Evolutionary conservation across 2,797 vertebrate genomes (phyloP).

Genomic region (Pampus argenteus): DNA sequence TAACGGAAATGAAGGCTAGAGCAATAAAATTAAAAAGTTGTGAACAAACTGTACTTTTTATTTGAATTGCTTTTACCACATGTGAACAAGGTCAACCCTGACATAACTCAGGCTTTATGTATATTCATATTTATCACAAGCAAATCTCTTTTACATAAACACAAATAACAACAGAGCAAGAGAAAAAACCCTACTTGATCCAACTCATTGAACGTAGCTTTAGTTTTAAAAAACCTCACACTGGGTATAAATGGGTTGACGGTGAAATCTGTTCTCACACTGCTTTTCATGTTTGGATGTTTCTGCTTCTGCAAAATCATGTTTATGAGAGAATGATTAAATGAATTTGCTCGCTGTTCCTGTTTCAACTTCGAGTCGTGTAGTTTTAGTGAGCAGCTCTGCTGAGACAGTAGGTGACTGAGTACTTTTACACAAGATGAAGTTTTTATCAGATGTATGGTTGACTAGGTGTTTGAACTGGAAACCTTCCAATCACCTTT

Average conservation of each 20-base stretch:
- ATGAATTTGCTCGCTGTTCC: neutral
- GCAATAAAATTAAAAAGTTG: neutral
- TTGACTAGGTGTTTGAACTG: constrained; percentile 30
- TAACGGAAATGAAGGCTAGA: neutral
- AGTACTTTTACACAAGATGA: constrained; percentile 20
- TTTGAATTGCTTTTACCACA: neutral
- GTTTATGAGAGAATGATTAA: neutral
- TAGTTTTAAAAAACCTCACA: neutral
- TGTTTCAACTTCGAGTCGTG: neutral
- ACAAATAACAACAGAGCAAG: neutral
- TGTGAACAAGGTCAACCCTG: neutral
- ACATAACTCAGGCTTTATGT: neutral
- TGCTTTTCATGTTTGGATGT: neutral
- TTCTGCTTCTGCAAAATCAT: neutral
- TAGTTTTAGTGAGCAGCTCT: neutral
- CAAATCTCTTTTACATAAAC: neutral
- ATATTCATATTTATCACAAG: neutral
- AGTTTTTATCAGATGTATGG: constrained; percentile 13
- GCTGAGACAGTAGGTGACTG: neutral
- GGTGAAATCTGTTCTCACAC: neutral
- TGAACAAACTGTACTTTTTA: neutral
- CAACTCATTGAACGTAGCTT: neutral
- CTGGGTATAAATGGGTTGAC: neutral
- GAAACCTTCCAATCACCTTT: constrained; percentile 46
- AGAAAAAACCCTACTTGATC: neutral